Evolutionary conservation across 23 tunicate species (phyloP).

Genomic region (Ciona savignyi): DNA sequence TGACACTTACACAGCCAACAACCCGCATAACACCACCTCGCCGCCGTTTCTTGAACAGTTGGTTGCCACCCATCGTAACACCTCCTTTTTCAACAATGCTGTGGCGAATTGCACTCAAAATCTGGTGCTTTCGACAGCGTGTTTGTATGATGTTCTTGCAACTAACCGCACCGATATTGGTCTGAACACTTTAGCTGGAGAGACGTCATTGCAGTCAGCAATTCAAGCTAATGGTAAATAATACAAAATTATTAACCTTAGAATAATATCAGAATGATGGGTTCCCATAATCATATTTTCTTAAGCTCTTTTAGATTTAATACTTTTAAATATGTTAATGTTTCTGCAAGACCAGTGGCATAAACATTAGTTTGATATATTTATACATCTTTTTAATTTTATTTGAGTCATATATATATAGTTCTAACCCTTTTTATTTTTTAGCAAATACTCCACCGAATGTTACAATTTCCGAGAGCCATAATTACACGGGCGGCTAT

Average conservation of each 20-base stretch:
- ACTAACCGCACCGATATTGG: constrained; percentile 31
- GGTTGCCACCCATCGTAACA: constrained; percentile 21
- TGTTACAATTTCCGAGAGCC: constrained; percentile 7
- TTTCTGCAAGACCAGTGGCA: no score
- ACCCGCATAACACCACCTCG: constrained; percentile 22
- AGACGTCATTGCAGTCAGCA: background rate
- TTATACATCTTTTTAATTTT: no score
- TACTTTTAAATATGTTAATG: no score
- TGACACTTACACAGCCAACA: constrained; percentile 27
- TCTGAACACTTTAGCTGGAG: constrained; percentile 9
- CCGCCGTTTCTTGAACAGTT: constrained; percentile 52
- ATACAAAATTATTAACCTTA: no score
- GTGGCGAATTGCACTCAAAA: constrained; percentile 20
- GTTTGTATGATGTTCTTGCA: constrained; percentile 27
- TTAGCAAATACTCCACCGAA: constrained; percentile 21
- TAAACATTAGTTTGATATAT: no score
- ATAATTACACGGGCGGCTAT: background rate
- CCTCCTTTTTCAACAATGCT: background rate
- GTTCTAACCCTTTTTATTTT: no score
- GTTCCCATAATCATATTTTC: no score
- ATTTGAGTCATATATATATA: no score
- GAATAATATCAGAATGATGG: no score
- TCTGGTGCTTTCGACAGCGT: constrained; percentile 17
- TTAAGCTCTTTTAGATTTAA: no score
- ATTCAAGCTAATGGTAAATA: constrained; percentile 7